Conservation (phyloP, 37 sponge, comb jelly and placozoan species). For the Amphimedon queenslandica region DNA sequence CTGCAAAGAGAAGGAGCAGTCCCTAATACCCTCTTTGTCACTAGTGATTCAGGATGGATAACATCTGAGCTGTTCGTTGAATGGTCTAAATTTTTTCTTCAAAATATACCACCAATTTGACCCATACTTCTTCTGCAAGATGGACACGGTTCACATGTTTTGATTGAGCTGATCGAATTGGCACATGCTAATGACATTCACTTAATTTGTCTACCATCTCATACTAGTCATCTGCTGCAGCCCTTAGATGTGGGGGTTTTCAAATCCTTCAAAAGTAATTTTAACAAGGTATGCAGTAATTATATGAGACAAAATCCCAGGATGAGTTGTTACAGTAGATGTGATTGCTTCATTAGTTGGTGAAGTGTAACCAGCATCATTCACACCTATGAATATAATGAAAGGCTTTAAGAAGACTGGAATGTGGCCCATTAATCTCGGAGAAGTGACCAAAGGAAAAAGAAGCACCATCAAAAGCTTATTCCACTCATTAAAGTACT, state of each 20-base stretch:
- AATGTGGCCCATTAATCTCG: slow-evolving; percentile 45
- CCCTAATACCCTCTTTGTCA: slow-evolving; percentile 33
- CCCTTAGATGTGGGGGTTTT: slow-evolving; percentile 63
- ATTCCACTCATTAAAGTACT: not conserved
- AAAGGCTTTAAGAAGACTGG: slow-evolving; percentile 52
- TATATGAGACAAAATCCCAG: slow-evolving; percentile 31
- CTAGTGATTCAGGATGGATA: slow-evolving; percentile 61
- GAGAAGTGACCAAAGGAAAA: slow-evolving; percentile 36
- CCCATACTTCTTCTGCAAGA: slow-evolving; percentile 50
- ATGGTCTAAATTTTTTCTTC: slow-evolving; percentile 49
- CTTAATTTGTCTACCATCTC: slow-evolving; percentile 52
- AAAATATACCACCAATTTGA: slow-evolving; percentile 33
- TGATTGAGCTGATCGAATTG: slow-evolving; percentile 43
- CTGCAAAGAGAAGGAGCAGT: slow-evolving; percentile 30
- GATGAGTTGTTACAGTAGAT: slow-evolving; percentile 37
- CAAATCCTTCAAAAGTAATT: slow-evolving; percentile 45
- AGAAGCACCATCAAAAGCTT: slow-evolving; percentile 41
- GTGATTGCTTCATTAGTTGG: slow-evolving; percentile 32
- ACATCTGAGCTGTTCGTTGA: slow-evolving; percentile 35
- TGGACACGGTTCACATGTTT: slow-evolving; percentile 62
- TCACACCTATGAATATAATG: slow-evolving; percentile 46
- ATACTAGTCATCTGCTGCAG: slow-evolving; percentile 62
- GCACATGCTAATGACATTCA: slow-evolving; percentile 40
- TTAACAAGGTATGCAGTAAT: slow-evolving; percentile 34
- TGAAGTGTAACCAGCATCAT: slow-evolving; percentile 29